Conservation (phyloP, 2,888 invertebrate genomes). For the Athalia rosae region DNA sequence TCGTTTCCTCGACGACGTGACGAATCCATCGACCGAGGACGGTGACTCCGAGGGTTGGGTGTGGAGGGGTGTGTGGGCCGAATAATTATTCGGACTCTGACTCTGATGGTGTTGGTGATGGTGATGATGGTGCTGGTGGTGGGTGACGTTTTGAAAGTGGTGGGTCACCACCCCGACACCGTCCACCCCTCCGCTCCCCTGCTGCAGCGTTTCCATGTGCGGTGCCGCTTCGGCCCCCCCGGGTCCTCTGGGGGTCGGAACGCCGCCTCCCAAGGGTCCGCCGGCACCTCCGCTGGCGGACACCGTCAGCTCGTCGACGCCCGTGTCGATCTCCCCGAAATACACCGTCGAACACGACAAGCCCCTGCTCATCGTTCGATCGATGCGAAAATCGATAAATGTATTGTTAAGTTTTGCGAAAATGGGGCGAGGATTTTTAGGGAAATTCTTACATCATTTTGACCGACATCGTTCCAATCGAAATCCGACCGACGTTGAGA, state of each 20-base stretch:
- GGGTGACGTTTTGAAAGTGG: slow-evolving; percentile 54
- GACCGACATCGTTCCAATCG: too few species aligned
- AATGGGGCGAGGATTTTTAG: too few species aligned
- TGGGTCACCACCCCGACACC: slow-evolving; percentile 54
- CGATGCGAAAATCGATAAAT: background rate
- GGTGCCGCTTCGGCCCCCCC: slow-evolving; percentile 59
- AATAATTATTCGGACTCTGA: slow-evolving; percentile 43
- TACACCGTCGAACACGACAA: slow-evolving; percentile 66
- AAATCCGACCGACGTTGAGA: too few species aligned
- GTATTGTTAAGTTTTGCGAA: background rate
- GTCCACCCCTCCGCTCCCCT: slow-evolving; percentile 54
- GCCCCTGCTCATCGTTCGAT: slow-evolving; percentile 54
- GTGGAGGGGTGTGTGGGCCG: slow-evolving; percentile 35
- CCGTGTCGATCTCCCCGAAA: slow-evolving; percentile 65
- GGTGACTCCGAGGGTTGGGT: slow-evolving; percentile 50
- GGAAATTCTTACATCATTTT: too few species aligned
- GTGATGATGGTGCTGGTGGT: slow-evolving; percentile 61
- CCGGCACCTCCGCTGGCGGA: slow-evolving; percentile 53
- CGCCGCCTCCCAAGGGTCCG: slow-evolving; percentile 42
- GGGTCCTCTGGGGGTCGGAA: slow-evolving; percentile 52
- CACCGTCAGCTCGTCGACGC: slow-evolving; percentile 60
- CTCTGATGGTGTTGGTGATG: slow-evolving; percentile 52
- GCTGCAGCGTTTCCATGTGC: slow-evolving; percentile 59
- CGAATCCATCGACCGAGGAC: slow-evolving; percentile 51
- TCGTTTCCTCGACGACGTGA: slow-evolving; percentile 71